A percentile compares a stretch with the other conserved stretches of the same genome.
These are phyloP conservation scores for Lochmaea capreae DNA, from an alignment of 2,888 invertebrate genomes.

Conservation along the genomic window DNA sequence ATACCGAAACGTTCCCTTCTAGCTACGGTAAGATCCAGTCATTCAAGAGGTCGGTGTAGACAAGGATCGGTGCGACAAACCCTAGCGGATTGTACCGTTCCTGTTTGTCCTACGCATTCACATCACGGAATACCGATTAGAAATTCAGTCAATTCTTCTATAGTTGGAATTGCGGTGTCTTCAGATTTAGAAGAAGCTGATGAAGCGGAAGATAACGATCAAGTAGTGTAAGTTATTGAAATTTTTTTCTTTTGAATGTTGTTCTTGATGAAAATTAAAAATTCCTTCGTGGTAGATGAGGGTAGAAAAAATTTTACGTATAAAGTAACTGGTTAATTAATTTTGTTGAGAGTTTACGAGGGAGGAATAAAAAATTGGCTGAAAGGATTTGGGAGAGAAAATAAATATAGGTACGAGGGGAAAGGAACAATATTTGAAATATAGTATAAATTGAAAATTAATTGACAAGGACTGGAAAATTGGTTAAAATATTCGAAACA, in stretches of 20 bases:
- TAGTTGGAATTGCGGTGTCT: constrained; percentile 62
- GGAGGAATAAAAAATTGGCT: too few species aligned
- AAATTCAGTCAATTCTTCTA: constrained; percentile 63
- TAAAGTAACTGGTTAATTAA: too few species aligned
- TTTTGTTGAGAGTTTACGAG: too few species aligned
- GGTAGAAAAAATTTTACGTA: too few species aligned
- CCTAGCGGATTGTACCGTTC: constrained; percentile 68
- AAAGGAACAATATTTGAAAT: too few species aligned
- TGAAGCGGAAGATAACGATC: constrained; percentile 72
- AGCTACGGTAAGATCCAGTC: constrained; percentile 62
- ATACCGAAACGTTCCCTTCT: constrained; percentile 61
- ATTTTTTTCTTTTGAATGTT: too few species aligned
- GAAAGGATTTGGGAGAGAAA: background rate
- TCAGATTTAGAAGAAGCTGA: constrained; percentile 70
- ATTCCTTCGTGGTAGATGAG: too few species aligned
- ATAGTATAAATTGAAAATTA: too few species aligned
- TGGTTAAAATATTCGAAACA: too few species aligned
- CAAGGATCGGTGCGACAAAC: constrained; percentile 61
- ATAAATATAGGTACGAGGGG: too few species aligned
- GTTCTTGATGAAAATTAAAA: too few species aligned
- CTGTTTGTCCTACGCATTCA: constrained; percentile 57
- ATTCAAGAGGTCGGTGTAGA: constrained; percentile 61
- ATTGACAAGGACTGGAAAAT: too few species aligned
- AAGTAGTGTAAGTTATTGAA: constrained; percentile 53
- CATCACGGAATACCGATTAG: constrained; percentile 57